Evolutionary conservation across 2,797 vertebrate genomes (phyloP).

Genomic region (Peromyscus nudipes): DNA sequence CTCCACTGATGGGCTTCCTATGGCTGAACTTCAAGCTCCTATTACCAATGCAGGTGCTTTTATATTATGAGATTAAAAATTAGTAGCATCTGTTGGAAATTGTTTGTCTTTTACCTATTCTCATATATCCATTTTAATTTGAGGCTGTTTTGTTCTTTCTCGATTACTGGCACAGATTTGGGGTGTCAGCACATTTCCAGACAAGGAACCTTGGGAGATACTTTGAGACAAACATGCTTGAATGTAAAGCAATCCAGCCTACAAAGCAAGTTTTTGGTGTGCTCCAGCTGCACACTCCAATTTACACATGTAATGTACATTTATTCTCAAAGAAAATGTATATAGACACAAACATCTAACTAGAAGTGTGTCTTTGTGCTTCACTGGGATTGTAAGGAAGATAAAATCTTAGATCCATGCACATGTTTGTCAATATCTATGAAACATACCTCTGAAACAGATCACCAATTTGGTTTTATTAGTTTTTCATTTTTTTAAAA

Average conservation of each 20-base stretch:
- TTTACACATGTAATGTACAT: not conserved
- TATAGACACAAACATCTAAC: too few species aligned
- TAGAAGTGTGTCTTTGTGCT: not conserved
- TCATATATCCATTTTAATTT: not conserved
- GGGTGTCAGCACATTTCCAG: not conserved
- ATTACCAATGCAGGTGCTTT: too few species aligned
- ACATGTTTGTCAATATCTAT: too few species aligned
- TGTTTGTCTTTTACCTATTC: not conserved
- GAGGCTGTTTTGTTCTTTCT: not conserved
- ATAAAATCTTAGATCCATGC: too few species aligned
- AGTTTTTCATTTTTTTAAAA: not conserved
- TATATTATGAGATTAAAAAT: not conserved
- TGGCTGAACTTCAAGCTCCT: not conserved
- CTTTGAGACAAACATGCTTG: not conserved
- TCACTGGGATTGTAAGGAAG: not conserved
- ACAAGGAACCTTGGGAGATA: not conserved
- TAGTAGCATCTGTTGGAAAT: not conserved
- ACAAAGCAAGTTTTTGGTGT: too few species aligned
- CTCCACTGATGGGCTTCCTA: not conserved
- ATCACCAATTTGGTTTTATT: not conserved
- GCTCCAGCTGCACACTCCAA: not conserved
- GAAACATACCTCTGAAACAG: not conserved
- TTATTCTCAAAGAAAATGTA: not conserved
- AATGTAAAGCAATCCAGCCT: too few species aligned
- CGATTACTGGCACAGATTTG: too few species aligned